Conservation (phyloP, 2,113 vertebrate genomes). For the Gila orcuttii region DNA sequence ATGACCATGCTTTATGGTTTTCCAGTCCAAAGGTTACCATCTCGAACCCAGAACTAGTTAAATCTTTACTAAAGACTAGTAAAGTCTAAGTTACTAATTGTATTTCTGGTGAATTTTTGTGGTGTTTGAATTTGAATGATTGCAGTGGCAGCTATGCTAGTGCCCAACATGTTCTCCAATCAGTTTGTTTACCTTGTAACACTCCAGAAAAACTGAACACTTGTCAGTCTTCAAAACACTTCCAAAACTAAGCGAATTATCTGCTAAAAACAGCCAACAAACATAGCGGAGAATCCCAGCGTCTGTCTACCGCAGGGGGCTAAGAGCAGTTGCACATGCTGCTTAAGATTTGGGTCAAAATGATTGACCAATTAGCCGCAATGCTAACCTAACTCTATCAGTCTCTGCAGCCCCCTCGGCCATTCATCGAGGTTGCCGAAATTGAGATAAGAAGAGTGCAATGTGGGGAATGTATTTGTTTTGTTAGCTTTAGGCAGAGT, state of each 20-base stretch:
- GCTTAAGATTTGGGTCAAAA: conserved; percentile 18
- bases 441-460: conserved; percentile 21
- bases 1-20: neutral
- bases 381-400: conserved; percentile 19
- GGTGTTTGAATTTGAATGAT: neutral
- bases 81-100: neutral
- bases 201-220: neutral
- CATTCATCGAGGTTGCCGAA: neutral
- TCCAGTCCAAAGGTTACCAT: neutral
- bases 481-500: conserved; percentile 24
- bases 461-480: conserved; percentile 37
- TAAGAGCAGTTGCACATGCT: neutral
- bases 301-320: neutral
- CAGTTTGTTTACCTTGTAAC: neutral
- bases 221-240: conserved; percentile 12
- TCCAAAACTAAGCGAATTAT: conserved; percentile 10
- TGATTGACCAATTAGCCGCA: conserved; percentile 11
- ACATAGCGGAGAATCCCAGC: neutral
- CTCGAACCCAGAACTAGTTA: neutral
- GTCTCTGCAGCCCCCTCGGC: neutral
- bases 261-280: conserved; percentile 10
- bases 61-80: too few species aligned
- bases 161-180: neutral
- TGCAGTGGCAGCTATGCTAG: neutral
- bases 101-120: neutral